phyloP scores from a whole-genome alignment of 2,113 vertebrate species.

The Nasalis larvatus region DNA sequence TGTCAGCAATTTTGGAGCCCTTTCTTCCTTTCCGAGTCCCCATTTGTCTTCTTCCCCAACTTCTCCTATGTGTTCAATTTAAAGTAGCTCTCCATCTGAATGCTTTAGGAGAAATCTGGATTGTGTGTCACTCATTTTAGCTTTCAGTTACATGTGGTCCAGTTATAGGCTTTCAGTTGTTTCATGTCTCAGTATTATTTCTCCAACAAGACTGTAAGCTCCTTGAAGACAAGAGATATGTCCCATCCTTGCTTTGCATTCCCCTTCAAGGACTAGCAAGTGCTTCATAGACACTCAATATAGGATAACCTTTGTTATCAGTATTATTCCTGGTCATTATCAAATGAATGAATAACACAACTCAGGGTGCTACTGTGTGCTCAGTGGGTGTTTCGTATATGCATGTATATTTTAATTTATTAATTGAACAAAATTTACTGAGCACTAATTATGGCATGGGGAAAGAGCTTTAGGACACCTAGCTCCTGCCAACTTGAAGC shows the following conservation, averaged over 20 bases:
- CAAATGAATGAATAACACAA: background rate
- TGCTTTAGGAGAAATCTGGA: background rate
- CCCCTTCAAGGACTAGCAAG: background rate
- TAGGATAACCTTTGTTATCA: background rate
- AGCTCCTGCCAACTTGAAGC: background rate
- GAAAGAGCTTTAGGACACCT: background rate
- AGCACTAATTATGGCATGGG: background rate
- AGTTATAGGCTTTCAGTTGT: background rate
- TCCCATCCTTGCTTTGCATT: background rate
- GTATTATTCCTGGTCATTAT: background rate
- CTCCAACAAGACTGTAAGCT: background rate
- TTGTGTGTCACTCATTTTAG: background rate
- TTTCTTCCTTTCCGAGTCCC: background rate
- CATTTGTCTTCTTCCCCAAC: background rate
- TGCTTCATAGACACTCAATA: background rate
- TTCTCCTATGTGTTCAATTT: background rate
- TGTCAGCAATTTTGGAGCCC: background rate
- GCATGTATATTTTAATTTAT: background rate
- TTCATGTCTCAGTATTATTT: background rate
- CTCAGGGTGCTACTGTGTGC: background rate
- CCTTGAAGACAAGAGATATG: background rate
- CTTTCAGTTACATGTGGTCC: background rate
- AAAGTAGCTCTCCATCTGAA: background rate
- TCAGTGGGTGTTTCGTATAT: background rate
- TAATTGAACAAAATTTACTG: slow-evolving; percentile 5